Evolutionary conservation across 1,140 invertebrate genomes (phyloP), one percentile per base, ranked within the genome.

Genomic region (Penaeus chinensis): DNA sequence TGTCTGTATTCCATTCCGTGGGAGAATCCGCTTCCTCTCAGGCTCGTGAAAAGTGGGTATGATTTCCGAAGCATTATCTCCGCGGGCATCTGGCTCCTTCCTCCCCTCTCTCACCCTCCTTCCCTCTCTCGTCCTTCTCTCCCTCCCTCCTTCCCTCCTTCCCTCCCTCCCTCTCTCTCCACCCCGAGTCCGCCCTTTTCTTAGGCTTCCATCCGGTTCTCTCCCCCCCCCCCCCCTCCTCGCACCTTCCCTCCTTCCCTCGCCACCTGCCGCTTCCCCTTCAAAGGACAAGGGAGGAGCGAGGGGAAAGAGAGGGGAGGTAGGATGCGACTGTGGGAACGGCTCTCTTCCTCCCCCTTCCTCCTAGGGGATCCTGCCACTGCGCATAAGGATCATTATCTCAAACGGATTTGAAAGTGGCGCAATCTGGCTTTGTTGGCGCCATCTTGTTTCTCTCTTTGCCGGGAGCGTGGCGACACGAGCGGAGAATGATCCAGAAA

Each of bases 11-110:
- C 4, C 37, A 42, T 4, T 42, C 7, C 37, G 37, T 42, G 37
- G 37, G 37, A 42, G 37, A 42, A 42, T 42, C 10, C 10, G 54
- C 1, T 16, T 54, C 54, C 54, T 54, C 11, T 54, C 54, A 16
- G 16, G 2, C 54, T 16, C 11, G 16, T 11, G 54, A 54, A 16
- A 54, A 13, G 54, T 54, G 54, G 54, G 54, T 16, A 54, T 54
- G 54, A 54, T 54, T 54, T 54, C 54, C 8, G 54, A 54, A 11
- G 54, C 54, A 54, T 54, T 71, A 61, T 84, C 69, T 71, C 61
- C 27, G 13, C 69, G 10, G 69, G 54, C 82, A 84, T 76, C 82
- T 84, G 82, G 82, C 24, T 84, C 62, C 42, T 71, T 60, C 61
- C 42, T 65, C 82, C 54, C 24, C 62, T 54, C 54, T 16, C 54